Evolutionary conservation across 1,140 invertebrate species (phyloP), one percentile per base, ranked within the genome.

Genomic region (Eriocheir sinensis): DNA sequence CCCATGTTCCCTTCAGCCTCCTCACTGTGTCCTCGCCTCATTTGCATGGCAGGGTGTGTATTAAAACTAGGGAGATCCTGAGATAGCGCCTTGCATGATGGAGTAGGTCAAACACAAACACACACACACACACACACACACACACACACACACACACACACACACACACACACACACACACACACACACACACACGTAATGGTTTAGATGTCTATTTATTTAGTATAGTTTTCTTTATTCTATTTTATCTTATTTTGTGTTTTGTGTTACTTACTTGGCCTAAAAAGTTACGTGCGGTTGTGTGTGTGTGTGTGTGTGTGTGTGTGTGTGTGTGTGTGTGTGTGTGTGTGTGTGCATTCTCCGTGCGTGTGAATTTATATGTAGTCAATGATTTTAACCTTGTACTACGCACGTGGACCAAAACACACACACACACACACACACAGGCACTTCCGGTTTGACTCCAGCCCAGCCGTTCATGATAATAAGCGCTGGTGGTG

Each of bases 41-140:
- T 94, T 94, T 94, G 79, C 93, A 94, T 94, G 88, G 32, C 30
- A 91, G 93, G 83, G 60, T 94, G 60, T 91, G 90, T 91, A 94
- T 94, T 94, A 94, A 91, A 94, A 17, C 34, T 48, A 38, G 79
- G 79, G 48, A 91, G 93, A 94, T 94, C 38, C 36, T 86, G 72
- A 91, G 93, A 94, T 94, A 94, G 38, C 90, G 93, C 85, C 83
- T 17, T 34, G n/a, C 48, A 85, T 94, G 93, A 94, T 94, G 93
- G 89, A 94, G 93, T 91, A 80, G 60, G 60, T 72, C 60, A 72
- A n/a, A n/a, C 60, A 72, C 60, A 72, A 4, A 72, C 12, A 72
- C 12, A 72, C 12, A 72, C 12, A 72, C 12, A 72, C 12, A 72
- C 12, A 72, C 12, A 72, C 3, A 72, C 12, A 72, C 12, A 72